These are phyloP conservation scores for Cecidostiba fungosa DNA, from an alignment of 2,888 invertebrate species.

Conservation along the genomic window DNA sequence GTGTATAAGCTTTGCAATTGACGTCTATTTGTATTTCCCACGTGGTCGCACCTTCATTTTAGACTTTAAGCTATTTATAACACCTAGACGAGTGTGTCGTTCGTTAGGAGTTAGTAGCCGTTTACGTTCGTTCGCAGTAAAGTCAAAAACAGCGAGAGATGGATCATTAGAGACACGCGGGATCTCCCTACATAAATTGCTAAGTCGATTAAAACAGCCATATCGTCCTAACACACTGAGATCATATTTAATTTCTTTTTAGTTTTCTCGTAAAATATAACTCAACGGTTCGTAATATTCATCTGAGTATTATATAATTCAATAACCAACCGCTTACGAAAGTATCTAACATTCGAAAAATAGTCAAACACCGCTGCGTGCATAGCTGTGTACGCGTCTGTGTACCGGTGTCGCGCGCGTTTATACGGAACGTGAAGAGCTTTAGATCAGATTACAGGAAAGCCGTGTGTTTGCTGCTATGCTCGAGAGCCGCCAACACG, in stretches of 20 bases:
- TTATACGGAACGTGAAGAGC: background rate
- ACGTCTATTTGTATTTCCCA: conserved; percentile 43
- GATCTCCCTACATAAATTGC: conserved; percentile 1
- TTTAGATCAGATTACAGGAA: conserved; percentile 77
- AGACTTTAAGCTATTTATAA: conserved; percentile 7
- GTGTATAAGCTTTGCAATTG: conserved; percentile 42
- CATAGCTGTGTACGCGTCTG: background rate
- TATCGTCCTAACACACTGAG: conserved; percentile 49
- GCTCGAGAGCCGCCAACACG: conserved; percentile 92
- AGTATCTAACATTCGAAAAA: conserved; percentile 70
- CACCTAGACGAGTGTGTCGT: conserved; percentile 17
- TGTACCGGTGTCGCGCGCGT: background rate
- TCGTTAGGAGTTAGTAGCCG: background rate
- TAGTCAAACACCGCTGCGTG: conserved; percentile 62
- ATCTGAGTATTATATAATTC: conserved; percentile 70
- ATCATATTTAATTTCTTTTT: conserved; percentile 35
- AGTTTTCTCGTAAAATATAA: conserved; percentile 30
- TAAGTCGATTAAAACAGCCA: conserved; percentile 6
- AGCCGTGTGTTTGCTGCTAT: conserved; percentile 91
- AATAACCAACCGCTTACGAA: conserved; percentile 65
- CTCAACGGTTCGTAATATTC: conserved; percentile 67
- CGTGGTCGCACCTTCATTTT: background rate
- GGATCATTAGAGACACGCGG: background rate
- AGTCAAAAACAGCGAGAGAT: conserved; percentile 16
- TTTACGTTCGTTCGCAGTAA: background rate